Conservation (phyloP, 2,113 vertebrate species). For the Cebidichthys violaceus region DNA sequence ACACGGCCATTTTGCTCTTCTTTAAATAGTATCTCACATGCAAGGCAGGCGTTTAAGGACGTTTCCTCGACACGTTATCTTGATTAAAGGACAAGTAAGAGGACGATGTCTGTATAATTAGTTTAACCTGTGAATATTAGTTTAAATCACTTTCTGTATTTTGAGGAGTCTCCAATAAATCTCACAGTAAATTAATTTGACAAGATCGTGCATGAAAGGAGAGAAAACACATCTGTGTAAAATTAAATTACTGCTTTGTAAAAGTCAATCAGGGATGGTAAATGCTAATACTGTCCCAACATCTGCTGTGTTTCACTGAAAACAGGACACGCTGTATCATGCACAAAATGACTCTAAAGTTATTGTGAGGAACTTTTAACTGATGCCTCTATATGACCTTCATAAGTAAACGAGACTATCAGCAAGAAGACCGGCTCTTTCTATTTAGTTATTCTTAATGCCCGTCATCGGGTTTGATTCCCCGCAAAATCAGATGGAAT, state of each 20-base stretch:
- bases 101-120: conserved; percentile 14
- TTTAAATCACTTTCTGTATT: conserved; percentile 2
- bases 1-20: not conserved
- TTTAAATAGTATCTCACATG: conserved; percentile 15
- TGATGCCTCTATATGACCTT: not conserved
- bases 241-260: conserved; percentile 35
- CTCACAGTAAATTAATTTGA: conserved; percentile 35
- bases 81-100: conserved; percentile 17
- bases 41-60: not conserved
- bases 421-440: no score
- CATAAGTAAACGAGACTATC: no score
- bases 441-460: no score
- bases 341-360: not conserved
- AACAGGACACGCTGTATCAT: not conserved
- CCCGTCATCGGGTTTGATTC: no score
- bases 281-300: not conserved
- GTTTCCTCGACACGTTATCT: not conserved
- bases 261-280: conserved; percentile 27
- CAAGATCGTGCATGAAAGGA: not conserved
- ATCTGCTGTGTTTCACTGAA: not conserved
- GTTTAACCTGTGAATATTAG: conserved; percentile 10
- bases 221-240: conserved; percentile 15
- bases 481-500: no score
- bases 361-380: not conserved
- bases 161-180: conserved; percentile 22